These are phyloP conservation scores for Caradrina clavipalpis DNA, from an alignment of 2,888 invertebrate species.

Conservation along the genomic window DNA sequence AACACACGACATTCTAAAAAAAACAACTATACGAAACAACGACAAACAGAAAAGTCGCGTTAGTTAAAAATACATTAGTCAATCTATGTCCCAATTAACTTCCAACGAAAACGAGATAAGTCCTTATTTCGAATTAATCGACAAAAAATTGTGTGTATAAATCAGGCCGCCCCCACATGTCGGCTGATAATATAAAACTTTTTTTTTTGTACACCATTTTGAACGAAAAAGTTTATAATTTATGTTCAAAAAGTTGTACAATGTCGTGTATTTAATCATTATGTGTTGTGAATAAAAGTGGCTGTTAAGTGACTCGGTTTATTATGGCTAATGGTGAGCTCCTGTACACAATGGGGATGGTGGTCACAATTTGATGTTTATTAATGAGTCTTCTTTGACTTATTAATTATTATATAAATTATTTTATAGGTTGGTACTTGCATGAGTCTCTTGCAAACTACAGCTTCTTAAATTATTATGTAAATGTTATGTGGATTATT, in stretches of 20 bases:
- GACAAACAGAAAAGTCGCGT: constrained; percentile 61
- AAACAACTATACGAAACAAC: constrained; percentile 6
- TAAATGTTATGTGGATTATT: no score
- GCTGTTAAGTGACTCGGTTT: constrained; percentile 28
- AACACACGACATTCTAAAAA: constrained; percentile 19
- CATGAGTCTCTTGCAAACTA: no score
- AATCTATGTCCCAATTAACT: constrained; percentile 76
- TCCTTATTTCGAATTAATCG: constrained; percentile 85
- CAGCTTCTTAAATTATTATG: no score
- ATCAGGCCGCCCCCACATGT: constrained; percentile 80
- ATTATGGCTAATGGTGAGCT: constrained; percentile 30
- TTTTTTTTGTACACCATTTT: constrained; percentile 65
- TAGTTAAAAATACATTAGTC: constrained; percentile 83
- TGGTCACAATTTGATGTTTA: neutral
- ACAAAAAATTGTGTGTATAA: constrained; percentile 80
- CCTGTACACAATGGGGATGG: constrained; percentile 2
- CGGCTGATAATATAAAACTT: constrained; percentile 68
- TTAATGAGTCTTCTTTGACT: constrained; percentile 14
- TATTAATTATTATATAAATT: neutral
- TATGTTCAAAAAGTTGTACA: constrained; percentile 62
- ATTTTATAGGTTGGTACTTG: no score
- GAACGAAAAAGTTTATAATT: constrained; percentile 71
- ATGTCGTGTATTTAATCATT: constrained; percentile 56
- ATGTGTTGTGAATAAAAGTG: constrained; percentile 52
- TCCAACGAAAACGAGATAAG: constrained; percentile 74